A percentile compares a stretch with the other conserved stretches of the same genome.
Conservation (phyloP, 2,797 vertebrate species). For the Potorous gilbertii region DNA sequence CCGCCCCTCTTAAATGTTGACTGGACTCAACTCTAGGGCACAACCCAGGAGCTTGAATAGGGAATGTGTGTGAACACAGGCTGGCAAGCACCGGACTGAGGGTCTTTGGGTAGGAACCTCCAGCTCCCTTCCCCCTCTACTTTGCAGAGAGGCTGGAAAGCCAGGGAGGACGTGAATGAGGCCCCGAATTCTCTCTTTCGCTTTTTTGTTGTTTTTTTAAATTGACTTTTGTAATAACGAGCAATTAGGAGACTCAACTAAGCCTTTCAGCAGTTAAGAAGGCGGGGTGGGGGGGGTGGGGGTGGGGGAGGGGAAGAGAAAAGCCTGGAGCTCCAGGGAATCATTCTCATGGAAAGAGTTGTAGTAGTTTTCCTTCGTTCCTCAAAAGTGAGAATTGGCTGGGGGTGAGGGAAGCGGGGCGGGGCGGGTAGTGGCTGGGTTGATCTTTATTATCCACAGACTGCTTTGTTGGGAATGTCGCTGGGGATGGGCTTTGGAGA, state of each 20-base stretch:
- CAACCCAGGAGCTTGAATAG: too few relatives aligned
- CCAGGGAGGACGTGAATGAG: too few relatives aligned
- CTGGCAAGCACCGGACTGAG: background rate
- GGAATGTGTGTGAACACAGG: too few relatives aligned
- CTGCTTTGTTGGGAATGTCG: background rate
- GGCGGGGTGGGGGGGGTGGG: background rate
- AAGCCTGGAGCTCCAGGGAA: background rate
- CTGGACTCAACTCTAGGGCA: too few relatives aligned
- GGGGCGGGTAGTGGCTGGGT: slow-evolving; percentile 32
- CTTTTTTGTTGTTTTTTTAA: slow-evolving; percentile 20
- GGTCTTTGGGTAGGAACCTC: background rate
- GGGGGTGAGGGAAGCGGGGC: slow-evolving; percentile 50
- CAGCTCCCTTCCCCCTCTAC: background rate
- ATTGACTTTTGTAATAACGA: slow-evolving; percentile 66
- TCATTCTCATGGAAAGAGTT: slow-evolving; percentile 18
- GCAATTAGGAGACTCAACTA: slow-evolving; percentile 53
- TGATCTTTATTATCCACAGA: background rate
- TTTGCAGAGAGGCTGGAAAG: too few relatives aligned
- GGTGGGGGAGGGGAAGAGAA: background rate
- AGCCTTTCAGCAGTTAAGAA: slow-evolving; percentile 35
- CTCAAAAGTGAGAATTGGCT: slow-evolving; percentile 59
- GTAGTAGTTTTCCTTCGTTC: slow-evolving; percentile 55
- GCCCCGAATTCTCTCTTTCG: too few relatives aligned
- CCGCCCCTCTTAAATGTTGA: too few relatives aligned
- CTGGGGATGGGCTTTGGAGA: too few relatives aligned